Evolutionary conservation across 2,113 vertebrate genomes (phyloP), one percentile per base, ranked within the genome.

Genomic region (Erythrocebus patas): DNA sequence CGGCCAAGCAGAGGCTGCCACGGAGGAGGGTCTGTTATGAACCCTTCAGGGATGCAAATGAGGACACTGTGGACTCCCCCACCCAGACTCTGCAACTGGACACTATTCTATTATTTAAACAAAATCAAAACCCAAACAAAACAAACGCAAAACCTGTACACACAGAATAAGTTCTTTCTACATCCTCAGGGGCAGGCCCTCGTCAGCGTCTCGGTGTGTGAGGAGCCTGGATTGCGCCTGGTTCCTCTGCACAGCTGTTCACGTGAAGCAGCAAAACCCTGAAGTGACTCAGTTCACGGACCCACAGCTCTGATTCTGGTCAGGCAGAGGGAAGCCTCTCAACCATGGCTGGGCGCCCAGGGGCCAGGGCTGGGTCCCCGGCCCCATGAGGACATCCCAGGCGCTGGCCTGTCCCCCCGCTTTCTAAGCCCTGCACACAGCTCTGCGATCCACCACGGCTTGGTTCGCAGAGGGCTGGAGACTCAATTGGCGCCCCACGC

Each of bases 141-240:
- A 82, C 25, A 12, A 23, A 20, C 23, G 32, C 30, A 25, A 64
- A 10, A 30, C 10, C 43, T 4, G 27, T 6, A 4, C 2, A 22
- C 10, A 14, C 10, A n/a, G 43, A 35, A 22, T 7, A 11, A 7
- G 30, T 17, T 52, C n/a, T 17, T 64, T 48, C 38, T 45, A 4
- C 7, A 0, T 35, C 23, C 48, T 82, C 43, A 35, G 2, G 38
- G 87, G 32, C 14, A 3, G 52, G 52, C 38, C 0, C 11, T 23
- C 1, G 1, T 23, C 20, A 23, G 70, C 10, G 11, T n/a, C 11
- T 3, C 10, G 0, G 5, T 2, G 5, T 1, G 30, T 7, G 48
- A 55, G 23, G 27, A 45, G 25, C 20, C 22, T 38, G 2, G 45
- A 1, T 5, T 13, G 61, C 25, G 4, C 50, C 1, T 23, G 10